Evolutionary conservation across 2,888 invertebrate genomes (phyloP).

Genomic region (Gymnoscelis rufifasciata): DNA sequence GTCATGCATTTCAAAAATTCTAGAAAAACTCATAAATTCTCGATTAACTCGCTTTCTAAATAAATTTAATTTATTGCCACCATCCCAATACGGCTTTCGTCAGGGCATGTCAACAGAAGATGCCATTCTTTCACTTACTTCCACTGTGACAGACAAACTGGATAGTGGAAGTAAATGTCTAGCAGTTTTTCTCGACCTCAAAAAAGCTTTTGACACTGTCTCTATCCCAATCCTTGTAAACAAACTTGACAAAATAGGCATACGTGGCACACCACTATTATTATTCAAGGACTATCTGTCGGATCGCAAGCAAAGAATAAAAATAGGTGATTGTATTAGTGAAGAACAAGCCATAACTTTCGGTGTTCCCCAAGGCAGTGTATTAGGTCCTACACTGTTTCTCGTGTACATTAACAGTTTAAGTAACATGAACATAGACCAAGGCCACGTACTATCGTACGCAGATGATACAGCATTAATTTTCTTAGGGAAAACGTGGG

Average conservation of each 20-base stretch:
- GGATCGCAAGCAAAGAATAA: not conserved
- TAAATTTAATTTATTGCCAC: not conserved
- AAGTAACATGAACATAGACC: not conserved
- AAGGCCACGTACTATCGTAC: not conserved
- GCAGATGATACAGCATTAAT: not conserved
- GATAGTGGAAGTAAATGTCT: too few species aligned
- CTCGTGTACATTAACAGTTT: not conserved
- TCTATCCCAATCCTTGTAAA: too few species aligned
- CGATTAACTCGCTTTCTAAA: not conserved
- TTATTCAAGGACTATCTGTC: not conserved
- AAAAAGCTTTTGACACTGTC: too few species aligned
- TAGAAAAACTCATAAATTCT: conserved; percentile 18
- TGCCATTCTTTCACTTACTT: too few species aligned
- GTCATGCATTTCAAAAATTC: conserved; percentile 16
- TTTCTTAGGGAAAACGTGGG: too few species aligned
- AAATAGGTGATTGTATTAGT: not conserved
- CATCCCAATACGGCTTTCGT: too few species aligned
- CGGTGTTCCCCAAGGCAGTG: not conserved
- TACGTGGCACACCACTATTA: too few species aligned
- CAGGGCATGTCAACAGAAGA: too few species aligned
- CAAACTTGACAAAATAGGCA: too few species aligned
- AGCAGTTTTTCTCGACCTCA: too few species aligned
- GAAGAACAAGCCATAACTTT: not conserved
- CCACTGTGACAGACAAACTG: too few species aligned
- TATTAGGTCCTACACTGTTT: too few species aligned